These are phyloP conservation scores for Yponomeuta cagnagella DNA, from an alignment of 2,888 invertebrate species.

Conservation along the genomic window DNA sequence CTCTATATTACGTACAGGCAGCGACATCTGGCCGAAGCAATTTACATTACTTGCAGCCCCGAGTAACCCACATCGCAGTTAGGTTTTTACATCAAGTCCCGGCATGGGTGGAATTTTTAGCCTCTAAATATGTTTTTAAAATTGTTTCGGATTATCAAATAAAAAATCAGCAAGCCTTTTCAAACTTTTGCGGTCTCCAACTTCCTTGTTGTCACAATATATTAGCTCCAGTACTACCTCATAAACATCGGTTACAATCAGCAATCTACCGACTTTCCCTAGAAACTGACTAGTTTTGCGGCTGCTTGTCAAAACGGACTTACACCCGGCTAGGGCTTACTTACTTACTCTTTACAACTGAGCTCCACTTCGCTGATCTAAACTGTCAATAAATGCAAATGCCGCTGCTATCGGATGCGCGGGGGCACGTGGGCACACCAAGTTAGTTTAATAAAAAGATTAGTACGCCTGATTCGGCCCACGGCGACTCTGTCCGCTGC, in stretches of 20 bases:
- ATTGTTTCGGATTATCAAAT: too few relatives aligned
- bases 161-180: too few relatives aligned
- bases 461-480: slow-evolving; percentile 29
- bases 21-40: too few relatives aligned
- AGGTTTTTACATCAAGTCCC: too few relatives aligned
- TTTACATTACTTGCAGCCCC: too few relatives aligned
- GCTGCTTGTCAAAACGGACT: slow-evolving; percentile 5
- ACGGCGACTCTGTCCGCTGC: slow-evolving; percentile 31
- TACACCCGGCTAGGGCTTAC: neutral
- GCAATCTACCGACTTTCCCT: neutral
- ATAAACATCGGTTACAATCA: neutral
- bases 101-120: too few relatives aligned
- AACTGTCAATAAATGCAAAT: slow-evolving; percentile 71
- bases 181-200: too few relatives aligned
- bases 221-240: neutral
- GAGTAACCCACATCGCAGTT: too few relatives aligned
- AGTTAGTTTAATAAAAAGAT: slow-evolving; percentile 60
- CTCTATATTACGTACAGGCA: too few relatives aligned
- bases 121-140: too few relatives aligned
- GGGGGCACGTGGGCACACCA: slow-evolving; percentile 55
- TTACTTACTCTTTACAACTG: slow-evolving; percentile 15
- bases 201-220: neutral
- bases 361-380: slow-evolving; percentile 35
- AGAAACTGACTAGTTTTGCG: neutral
- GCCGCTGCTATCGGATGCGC: slow-evolving; percentile 48